Evolutionary conservation across 2,888 invertebrate genomes (phyloP), one percentile per base, ranked within the genome.

Genomic region (Spilarctia lutea): DNA sequence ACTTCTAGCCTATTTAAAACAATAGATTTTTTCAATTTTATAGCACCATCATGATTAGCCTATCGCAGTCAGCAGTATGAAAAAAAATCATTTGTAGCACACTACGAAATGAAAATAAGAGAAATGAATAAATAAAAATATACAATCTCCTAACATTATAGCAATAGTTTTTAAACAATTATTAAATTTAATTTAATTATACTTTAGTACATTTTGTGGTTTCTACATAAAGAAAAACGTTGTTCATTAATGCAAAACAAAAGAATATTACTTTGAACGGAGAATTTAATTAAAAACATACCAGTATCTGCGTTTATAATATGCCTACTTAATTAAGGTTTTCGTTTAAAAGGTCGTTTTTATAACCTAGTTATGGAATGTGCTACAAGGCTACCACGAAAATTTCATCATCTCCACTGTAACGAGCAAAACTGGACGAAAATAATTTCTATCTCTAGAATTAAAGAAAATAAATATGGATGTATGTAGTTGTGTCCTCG

Each of bases 261-360:
- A 80, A 63, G 70, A 84, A 81, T 85, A 81, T 83, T 79, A 79
- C 81, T 83, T 79, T 76, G 78, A 65, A 72, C 72, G 75, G 74
- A 83, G 79, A 86, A 86, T 77, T 88, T 89, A 86, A 87, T 87
- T 87, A 84, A 88, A 88, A 88, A 84, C 74, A 85, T 82, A 84
- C 82, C 80, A 84, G 77, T 83, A 85, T 83, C 86, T 82, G 79
- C 81, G 86, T 87, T 89, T 83, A 81, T 88, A 86, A 87, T 86
- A 85, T 80, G 83, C 81, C 80, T 86, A 84, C 86, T 86, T 89
- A 87, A 89, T 89, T 88, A 88, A 89, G 78, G 80, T 81, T 81
- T 87, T 83, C 75, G 78, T 80, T 83, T 81, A 81, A 86, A 86
- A 82, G 81, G 76, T 80, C 78, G 82, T 84, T 81, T 79, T 86